These are phyloP conservation scores for Oxyscelio sp. DNA, from an alignment of 2,888 invertebrate genomes.

Conservation along the genomic window DNA sequence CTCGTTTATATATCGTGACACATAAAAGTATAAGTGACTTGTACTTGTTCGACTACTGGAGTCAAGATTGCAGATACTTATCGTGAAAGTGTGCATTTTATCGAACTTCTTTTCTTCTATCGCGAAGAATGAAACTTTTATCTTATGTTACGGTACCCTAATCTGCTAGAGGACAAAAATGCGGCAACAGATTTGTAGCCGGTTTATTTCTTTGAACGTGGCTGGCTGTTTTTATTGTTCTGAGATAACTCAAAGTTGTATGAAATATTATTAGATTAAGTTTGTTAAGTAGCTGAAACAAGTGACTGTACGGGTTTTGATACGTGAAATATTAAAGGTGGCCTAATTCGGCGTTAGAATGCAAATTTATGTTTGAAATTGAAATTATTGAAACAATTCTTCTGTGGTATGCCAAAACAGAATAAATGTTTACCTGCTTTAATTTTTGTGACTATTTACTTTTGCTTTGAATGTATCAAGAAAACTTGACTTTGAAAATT, in stretches of 20 bases:
- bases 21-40: constrained; percentile 66
- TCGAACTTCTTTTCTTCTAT: constrained; percentile 19
- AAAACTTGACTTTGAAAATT: too few species aligned
- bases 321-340: too few species aligned
- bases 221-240: neutral
- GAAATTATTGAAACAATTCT: too few species aligned
- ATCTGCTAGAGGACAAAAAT: constrained; percentile 28
- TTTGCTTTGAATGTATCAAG: too few species aligned
- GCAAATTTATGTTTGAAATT: too few species aligned
- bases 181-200: constrained; percentile 6
- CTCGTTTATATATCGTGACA: constrained; percentile 48
- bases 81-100: constrained; percentile 57
- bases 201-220: neutral
- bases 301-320: too few species aligned
- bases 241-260: neutral
- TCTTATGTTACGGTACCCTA: constrained; percentile 23
- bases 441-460: too few species aligned
- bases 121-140: constrained; percentile 25
- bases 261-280: neutral
- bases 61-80: constrained; percentile 51
- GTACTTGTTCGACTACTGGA: constrained; percentile 45
- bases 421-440: too few species aligned
- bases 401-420: too few species aligned
- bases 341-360: too few species aligned
- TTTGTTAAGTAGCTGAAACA: neutral